phyloP scores from a whole-genome alignment of 1,140 invertebrate species.

The Panagrolaimus sp. region DNA sequence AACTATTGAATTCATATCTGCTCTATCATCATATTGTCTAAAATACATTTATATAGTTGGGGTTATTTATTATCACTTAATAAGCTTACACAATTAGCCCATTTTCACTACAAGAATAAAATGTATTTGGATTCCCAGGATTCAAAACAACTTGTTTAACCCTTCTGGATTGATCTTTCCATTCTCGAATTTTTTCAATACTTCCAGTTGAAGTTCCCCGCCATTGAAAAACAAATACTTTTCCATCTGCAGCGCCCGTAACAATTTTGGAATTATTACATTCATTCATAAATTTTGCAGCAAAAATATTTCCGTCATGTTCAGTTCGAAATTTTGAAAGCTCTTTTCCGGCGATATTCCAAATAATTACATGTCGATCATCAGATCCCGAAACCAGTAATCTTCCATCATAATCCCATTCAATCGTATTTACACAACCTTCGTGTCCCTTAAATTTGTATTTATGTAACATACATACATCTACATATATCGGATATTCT shows the following conservation, averaged over 20 bases:
- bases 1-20: too few species aligned
- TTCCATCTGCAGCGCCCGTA: not conserved
- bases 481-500: too few species aligned
- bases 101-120: slow-evolving; percentile 3
- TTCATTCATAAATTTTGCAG: slow-evolving; percentile 7
- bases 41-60: too few species aligned
- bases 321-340: slow-evolving; percentile 2
- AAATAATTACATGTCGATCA: not conserved
- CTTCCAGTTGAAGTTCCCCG: not conserved
- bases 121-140: not conserved
- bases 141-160: slow-evolving; percentile 10
- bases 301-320: slow-evolving; percentile 1
- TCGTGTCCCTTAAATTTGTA: not conserved
- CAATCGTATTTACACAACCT: not conserved
- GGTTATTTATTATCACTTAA: not conserved
- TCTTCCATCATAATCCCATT: not conserved
- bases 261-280: slow-evolving; percentile 14
- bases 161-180: not conserved
- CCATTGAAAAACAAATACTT: not conserved
- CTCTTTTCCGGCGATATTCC: not conserved
- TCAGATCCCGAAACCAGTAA: slow-evolving; percentile 3
- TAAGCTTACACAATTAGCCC: not conserved
- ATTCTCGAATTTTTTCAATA: not conserved
- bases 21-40: too few species aligned
- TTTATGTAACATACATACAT: too few species aligned